Evolutionary conservation across 2,797 vertebrate genomes (phyloP).

Genomic region (Chloroceryle inda): DNA sequence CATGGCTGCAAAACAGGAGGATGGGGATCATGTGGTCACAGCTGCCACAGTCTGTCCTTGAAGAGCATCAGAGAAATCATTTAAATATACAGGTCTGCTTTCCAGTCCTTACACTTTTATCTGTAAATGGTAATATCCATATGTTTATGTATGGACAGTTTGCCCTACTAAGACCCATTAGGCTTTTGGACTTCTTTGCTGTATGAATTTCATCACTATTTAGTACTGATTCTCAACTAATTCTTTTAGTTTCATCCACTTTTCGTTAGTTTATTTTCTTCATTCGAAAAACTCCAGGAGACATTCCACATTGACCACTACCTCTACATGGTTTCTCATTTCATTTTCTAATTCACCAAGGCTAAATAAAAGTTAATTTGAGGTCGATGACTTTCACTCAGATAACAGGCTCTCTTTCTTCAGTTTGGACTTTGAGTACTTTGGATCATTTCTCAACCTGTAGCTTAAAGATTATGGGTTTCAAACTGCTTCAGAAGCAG

Average conservation of each 20-base stretch:
- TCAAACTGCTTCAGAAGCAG: neutral
- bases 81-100: slow-evolving; percentile 54
- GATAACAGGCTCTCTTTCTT: neutral
- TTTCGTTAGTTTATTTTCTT: neutral
- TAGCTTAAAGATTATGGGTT: neutral
- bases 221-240: neutral
- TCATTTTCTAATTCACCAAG: neutral
- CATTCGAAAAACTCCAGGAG: neutral
- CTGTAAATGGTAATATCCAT: neutral
- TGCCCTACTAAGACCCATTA: neutral
- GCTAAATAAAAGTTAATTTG: neutral
- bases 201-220: neutral
- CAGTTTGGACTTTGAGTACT: neutral
- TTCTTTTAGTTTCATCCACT: neutral
- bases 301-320: neutral
- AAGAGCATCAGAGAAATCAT: neutral
- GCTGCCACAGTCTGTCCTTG: slow-evolving; percentile 52
- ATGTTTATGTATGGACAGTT: neutral
- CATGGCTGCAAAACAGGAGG: slow-evolving; percentile 73
- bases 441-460: neutral
- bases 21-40: slow-evolving; percentile 61
- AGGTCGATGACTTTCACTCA: neutral
- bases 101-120: neutral
- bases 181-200: neutral
- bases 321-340: neutral